Percentiles rank a stretch among this genome's conserved stretches.
These are phyloP conservation scores for Cotesia glomerata DNA, from an alignment of 1,140 invertebrate genomes.

Conservation along the genomic window DNA sequence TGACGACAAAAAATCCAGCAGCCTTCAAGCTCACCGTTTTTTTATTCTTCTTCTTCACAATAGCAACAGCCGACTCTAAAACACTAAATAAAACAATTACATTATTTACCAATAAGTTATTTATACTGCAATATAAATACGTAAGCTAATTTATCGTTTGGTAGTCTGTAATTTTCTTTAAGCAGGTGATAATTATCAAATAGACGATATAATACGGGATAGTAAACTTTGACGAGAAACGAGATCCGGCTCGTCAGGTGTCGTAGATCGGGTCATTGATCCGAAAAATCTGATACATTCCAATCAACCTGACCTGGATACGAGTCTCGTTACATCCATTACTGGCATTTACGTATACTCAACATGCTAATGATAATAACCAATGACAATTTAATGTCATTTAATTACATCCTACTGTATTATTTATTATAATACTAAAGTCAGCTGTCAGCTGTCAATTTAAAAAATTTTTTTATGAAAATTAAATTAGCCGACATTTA, in stretches of 20 bases:
- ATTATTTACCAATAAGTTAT: too few relatives aligned
- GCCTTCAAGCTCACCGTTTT: background rate
- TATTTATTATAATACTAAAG: too few relatives aligned
- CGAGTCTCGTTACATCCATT: background rate
- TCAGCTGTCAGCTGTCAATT: too few relatives aligned
- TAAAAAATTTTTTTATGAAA: too few relatives aligned
- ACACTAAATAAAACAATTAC: background rate
- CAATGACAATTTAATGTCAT: background rate
- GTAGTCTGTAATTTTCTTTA: background rate
- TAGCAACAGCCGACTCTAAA: background rate
- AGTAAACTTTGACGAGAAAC: background rate
- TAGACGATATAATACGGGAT: background rate
- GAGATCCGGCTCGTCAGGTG: background rate
- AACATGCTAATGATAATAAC: background rate
- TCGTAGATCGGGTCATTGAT: conserved; percentile 4
- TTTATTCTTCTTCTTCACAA: background rate
- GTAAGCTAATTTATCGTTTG: background rate
- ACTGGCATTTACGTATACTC: background rate
- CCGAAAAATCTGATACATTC: conserved; percentile 7
- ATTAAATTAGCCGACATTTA: too few relatives aligned
- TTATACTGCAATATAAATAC: too few relatives aligned
- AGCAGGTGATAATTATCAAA: background rate
- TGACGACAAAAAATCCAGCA: background rate
- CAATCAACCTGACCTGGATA: conserved; percentile 5
- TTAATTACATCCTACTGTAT: too few relatives aligned